These are phyloP conservation scores for Aphelocoma coerulescens DNA, from an alignment of 2,113 vertebrate genomes.

Conservation along the genomic window DNA sequence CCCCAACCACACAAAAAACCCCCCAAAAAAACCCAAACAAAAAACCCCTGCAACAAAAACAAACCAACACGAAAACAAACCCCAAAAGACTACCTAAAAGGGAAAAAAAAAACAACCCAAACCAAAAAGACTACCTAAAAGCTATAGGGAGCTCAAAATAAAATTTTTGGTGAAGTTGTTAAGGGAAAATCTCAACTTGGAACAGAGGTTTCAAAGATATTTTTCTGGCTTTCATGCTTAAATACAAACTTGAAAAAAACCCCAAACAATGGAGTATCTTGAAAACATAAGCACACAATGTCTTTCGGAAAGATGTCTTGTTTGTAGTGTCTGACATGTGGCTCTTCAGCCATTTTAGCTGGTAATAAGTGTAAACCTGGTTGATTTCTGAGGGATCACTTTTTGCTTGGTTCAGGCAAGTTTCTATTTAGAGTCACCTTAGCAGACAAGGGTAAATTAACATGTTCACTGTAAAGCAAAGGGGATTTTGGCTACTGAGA, in stretches of 20 bases:
- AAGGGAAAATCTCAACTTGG: not conserved
- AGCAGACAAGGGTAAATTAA: not conserved
- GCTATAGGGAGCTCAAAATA: not conserved
- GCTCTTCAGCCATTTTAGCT: not conserved
- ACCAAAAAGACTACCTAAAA: not conserved
- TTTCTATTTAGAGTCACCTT: not conserved
- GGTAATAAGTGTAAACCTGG: not conserved
- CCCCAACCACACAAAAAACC: not conserved
- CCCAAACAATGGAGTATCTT: not conserved
- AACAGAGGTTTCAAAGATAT: not conserved
- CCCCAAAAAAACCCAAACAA: not conserved
- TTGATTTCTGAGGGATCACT: not conserved
- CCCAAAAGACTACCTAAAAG: not conserved
- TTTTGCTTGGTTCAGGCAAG: not conserved
- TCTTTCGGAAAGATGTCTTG: not conserved
- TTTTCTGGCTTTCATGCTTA: not conserved
- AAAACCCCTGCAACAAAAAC: not conserved
- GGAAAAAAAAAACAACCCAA: not conserved
- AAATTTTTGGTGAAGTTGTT: not conserved
- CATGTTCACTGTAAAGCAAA: not conserved
- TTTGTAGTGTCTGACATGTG: fast-evolving
- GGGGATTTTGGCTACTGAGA: not conserved
- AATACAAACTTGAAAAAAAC: not conserved
- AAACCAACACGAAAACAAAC: not conserved
- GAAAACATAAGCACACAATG: not conserved